These are phyloP conservation scores for Ifrita kowaldi DNA, from an alignment of 2,113 vertebrate species.

Conservation along the genomic window DNA sequence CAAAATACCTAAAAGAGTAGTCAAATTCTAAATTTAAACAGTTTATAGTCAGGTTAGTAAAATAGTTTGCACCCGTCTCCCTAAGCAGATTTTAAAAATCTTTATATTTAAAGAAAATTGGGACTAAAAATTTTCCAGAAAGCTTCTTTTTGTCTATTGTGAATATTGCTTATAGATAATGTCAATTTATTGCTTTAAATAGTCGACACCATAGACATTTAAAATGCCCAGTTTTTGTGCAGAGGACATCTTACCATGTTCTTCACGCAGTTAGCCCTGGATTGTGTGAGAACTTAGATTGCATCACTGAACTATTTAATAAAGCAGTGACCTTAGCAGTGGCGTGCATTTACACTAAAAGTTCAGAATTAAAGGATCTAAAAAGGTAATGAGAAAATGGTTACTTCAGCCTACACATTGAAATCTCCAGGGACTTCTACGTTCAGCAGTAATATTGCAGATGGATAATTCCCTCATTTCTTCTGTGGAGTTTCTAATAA, in stretches of 20 bases:
- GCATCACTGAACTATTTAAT: not conserved
- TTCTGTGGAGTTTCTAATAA: conserved; percentile 34
- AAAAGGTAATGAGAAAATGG: not conserved
- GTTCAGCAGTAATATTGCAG: not conserved
- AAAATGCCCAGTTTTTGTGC: not conserved
- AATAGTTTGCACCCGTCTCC: not conserved
- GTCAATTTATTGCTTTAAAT: not conserved
- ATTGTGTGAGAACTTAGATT: not conserved
- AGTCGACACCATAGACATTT: not conserved
- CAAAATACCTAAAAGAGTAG: not conserved
- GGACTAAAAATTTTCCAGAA: not conserved
- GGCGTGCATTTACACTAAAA: not conserved
- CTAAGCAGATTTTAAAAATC: not conserved
- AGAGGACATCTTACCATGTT: not conserved
- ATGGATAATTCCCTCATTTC: not conserved
- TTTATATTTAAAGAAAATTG: not conserved
- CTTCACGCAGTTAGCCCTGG: not conserved
- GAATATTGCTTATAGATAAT: not conserved
- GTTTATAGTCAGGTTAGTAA: not conserved
- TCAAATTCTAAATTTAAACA: not conserved
- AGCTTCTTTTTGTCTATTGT: not conserved
- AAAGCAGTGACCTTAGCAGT: not conserved
- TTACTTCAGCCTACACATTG: not conserved
- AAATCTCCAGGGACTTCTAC: not conserved
- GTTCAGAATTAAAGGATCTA: not conserved